A percentile compares a stretch with the other conserved stretches of the same genome.
These are phyloP conservation scores for Drosophila ananassae DNA, from an alignment of 1,140 invertebrate genomes.

Conservation along the genomic window DNA sequence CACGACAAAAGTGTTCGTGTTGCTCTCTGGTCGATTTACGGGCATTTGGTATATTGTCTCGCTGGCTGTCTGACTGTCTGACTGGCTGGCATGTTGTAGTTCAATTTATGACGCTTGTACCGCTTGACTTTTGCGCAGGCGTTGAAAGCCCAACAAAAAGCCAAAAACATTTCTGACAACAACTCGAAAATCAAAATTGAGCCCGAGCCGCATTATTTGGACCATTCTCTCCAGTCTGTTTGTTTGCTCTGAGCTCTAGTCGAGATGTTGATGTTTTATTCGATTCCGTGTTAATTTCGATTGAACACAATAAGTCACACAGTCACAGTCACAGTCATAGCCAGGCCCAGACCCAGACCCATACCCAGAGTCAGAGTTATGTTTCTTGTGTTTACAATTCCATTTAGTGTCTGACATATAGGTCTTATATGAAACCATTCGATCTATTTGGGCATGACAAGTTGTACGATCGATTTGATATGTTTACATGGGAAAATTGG, in stretches of 20 bases:
- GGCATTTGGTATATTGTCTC: conserved; percentile 4
- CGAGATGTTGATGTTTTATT: conserved; percentile 56
- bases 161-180: conserved; percentile 35
- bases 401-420: conserved; percentile 73
- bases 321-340: conserved; percentile 19
- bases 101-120: conserved; percentile 76
- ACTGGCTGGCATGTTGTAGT: conserved; percentile 79
- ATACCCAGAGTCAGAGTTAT: conserved; percentile 19
- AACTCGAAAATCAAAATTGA: conserved; percentile 70
- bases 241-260: conserved; percentile 16
- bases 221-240: conserved; percentile 11
- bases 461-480: conserved; percentile 75
- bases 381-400: conserved; percentile 72
- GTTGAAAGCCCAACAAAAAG: conserved; percentile 74
- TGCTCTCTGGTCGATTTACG: conserved; percentile 11
- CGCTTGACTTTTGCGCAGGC: conserved; percentile 78
- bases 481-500: conserved; percentile 58
- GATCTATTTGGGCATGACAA: conserved; percentile 75
- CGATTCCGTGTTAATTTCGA: conserved; percentile 74
- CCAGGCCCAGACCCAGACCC: no score
- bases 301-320: conserved; percentile 72
- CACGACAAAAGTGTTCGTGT: conserved; percentile 70
- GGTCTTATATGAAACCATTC: conserved; percentile 47
- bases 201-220: conserved; percentile 42
- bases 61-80: conserved; percentile 4